Percentiles rank a stretch among this genome's conserved stretches.
phyloP scores from a whole-genome alignment of 2,113 vertebrate genomes.

The Pionites leucogaster region DNA sequence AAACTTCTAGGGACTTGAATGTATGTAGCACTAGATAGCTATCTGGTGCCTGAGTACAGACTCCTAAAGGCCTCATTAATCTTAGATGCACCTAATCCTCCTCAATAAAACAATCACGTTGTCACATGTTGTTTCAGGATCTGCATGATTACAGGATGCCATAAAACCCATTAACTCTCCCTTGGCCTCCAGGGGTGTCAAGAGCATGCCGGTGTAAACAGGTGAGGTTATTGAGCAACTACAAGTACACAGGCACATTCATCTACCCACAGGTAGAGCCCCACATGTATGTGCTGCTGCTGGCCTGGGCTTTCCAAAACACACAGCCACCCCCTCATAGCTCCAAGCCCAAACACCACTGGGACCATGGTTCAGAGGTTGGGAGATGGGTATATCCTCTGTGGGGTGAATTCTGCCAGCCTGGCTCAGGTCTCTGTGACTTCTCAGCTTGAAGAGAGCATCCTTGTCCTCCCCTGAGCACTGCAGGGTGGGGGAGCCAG shows the following conservation, averaged over 20 bases:
- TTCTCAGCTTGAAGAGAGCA: background rate
- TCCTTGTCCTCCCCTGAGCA: background rate
- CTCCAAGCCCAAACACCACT: background rate
- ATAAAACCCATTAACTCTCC: background rate
- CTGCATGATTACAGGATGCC: background rate
- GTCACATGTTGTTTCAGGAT: background rate
- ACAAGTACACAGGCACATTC: background rate
- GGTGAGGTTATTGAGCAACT: background rate
- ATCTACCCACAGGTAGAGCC: background rate
- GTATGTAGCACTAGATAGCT: background rate
- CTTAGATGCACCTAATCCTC: background rate
- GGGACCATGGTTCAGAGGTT: fast-evolving
- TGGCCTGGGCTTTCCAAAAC: background rate
- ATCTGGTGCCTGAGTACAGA: background rate
- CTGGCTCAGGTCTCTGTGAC: background rate
- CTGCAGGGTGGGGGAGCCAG: background rate
- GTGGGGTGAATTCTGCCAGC: background rate
- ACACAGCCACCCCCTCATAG: background rate
- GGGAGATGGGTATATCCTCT: background rate
- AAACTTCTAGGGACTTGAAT: background rate
- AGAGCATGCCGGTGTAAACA: background rate
- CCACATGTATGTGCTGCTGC: fast-evolving
- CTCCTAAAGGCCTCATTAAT: background rate
- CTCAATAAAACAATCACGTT: background rate
- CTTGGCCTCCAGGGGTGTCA: background rate